Evolutionary conservation across 2,113 vertebrate species (phyloP).

Genomic region (Labeo rohita): DNA sequence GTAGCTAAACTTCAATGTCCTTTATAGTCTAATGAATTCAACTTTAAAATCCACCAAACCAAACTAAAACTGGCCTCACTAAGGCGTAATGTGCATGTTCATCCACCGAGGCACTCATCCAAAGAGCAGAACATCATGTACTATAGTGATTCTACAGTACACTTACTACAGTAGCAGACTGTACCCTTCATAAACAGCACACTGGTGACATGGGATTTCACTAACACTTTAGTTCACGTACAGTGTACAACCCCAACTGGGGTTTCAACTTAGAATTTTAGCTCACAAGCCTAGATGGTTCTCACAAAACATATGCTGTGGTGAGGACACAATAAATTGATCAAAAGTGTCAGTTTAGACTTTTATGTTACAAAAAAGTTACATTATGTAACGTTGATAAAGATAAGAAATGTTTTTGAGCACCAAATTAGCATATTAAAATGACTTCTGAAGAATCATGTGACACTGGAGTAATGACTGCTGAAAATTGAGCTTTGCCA

Average conservation of each 20-base stretch:
- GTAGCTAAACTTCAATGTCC: neutral
- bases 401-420: neutral
- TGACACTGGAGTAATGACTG: neutral
- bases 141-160: neutral
- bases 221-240: constrained; percentile 1
- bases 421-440: neutral
- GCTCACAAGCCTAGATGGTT: neutral
- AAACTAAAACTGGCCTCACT: neutral
- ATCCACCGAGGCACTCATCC: neutral
- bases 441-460: neutral
- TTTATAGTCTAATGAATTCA: neutral
- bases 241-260: neutral
- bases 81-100: neutral
- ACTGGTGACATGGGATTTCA: neutral
- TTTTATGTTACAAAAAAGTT: too few species aligned
- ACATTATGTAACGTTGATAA: neutral
- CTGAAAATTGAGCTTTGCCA: neutral
- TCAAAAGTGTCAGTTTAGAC: too few species aligned
- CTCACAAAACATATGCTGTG: too few species aligned
- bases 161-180: neutral
- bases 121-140: neutral
- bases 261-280: neutral
- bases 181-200: neutral
- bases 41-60: neutral
- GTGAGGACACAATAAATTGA: too few species aligned